Evolutionary conservation across 64 coral and sea anemone species (phyloP).

Genomic region (Pachyseris speciosa): DNA sequence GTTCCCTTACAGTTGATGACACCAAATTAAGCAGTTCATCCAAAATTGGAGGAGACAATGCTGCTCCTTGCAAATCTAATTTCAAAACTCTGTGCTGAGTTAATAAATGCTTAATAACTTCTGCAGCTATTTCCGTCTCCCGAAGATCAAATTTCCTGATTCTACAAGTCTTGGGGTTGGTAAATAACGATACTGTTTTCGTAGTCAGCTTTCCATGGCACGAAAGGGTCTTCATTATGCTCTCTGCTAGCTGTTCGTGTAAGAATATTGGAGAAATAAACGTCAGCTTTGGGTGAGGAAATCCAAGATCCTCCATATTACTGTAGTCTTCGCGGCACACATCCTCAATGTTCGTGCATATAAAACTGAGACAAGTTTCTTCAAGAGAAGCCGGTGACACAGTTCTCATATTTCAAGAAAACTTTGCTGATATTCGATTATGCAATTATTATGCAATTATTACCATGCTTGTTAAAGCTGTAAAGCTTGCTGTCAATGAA

Average conservation of each 20-base stretch:
- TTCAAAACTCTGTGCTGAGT: not conserved
- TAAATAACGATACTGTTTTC: conserved; percentile 69
- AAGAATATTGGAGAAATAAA: conserved; percentile 79
- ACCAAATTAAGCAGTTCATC: not conserved
- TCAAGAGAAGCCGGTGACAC: conserved; percentile 76
- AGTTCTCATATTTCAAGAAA: conserved; percentile 40
- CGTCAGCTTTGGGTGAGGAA: not conserved
- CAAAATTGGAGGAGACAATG: not conserved
- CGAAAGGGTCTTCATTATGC: conserved; percentile 56
- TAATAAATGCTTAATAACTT: not conserved
- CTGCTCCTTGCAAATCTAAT: not conserved
- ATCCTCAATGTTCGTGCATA: conserved; percentile 61
- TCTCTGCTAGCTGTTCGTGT: conserved; percentile 78
- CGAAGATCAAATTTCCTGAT: conserved; percentile 71
- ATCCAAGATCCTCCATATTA: conserved; percentile 19
- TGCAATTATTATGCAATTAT: too few relatives aligned
- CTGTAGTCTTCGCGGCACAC: conserved; percentile 65
- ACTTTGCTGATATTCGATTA: too few relatives aligned
- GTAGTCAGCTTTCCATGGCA: conserved; percentile 35
- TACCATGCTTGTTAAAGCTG: too few relatives aligned
- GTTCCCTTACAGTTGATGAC: conserved; percentile 52
- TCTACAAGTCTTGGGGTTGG: conserved; percentile 58
- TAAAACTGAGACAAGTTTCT: conserved; percentile 61
- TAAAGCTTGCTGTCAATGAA: too few relatives aligned
- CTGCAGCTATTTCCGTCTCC: not conserved